Base-by-base conservation (phyloP, 2,797 vertebrate genomes). In the Chlorospingus semifuscus region DNA sequence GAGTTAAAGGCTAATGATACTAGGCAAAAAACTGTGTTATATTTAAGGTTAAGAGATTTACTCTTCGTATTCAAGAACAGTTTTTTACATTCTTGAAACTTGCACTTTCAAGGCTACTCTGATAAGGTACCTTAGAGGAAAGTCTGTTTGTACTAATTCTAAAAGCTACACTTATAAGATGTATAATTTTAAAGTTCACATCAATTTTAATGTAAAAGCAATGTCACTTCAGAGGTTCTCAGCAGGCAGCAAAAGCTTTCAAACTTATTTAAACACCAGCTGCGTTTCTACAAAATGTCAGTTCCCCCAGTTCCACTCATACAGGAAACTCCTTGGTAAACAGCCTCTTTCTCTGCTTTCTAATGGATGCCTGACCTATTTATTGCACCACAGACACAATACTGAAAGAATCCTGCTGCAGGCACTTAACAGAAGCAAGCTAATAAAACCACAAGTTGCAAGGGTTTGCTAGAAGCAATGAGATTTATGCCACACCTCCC, bases 351-450 rank as follows among this genome's bases (percentile, higher is more conserved):
- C 90, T 95, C 72, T 77, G 86, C 92, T 91, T 96, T 92, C 85
- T 94, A 96, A 97, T 96, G 96, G 95, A 97, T 95, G 90, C 87
- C 96, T 97, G 97, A 97, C 96, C 96, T 97, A 97, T 96, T 97
- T 97, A 96, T 88, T 95, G 94, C 91, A 87, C 91, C 75, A 82
- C 5, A 65, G 89, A 96, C 94, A 96, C 94, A 95, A 92, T 85
- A 63, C 89, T 94, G 93, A 93, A 96, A 96, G 95, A 96, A 91
- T 93, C 87, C 87, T 93, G 95, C 94, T 94, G 93, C 87, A 96
- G 90, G 96, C 95, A 96, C 93, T 96, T 95, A 90, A 95, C 63
- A 96, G 91, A 95, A 90, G 70, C 85, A 89, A 91, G 93, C 94
- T 95, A 96, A 94, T 95, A 95, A 95, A 94, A 87, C 85, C 72